phyloP scores from a whole-genome alignment of 2,113 vertebrate species.

The Cervus canadensis region DNA sequence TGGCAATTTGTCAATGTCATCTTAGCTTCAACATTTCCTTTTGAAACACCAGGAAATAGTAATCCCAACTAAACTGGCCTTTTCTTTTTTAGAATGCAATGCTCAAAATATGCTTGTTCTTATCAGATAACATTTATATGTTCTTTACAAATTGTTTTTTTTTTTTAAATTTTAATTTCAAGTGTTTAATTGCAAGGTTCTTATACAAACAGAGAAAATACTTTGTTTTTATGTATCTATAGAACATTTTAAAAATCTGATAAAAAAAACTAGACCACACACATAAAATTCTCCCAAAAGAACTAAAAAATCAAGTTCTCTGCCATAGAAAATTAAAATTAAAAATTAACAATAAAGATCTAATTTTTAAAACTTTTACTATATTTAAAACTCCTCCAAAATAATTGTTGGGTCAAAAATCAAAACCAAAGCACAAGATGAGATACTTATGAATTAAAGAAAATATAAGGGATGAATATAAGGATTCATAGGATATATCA shows the following conservation, averaged over 20 bases:
- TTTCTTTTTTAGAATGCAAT: slow-evolving; percentile 78
- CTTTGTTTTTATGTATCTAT: background rate
- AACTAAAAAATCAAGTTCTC: background rate
- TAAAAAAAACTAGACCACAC: background rate
- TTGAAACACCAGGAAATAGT: slow-evolving; percentile 90
- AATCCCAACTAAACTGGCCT: slow-evolving; percentile 92
- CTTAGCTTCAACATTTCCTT: slow-evolving; percentile 86
- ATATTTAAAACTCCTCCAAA: background rate
- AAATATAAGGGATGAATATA: background rate
- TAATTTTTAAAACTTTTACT: background rate
- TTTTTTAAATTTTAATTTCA: background rate
- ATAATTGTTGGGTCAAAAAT: background rate
- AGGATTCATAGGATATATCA: background rate
- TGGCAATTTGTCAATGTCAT: slow-evolving; percentile 98
- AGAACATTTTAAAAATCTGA: background rate
- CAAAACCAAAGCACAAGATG: background rate
- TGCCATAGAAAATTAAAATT: background rate
- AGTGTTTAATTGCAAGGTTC: background rate
- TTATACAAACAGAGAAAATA: background rate
- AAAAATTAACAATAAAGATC: background rate
- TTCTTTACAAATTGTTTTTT: too few species aligned
- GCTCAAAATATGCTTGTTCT: slow-evolving; percentile 80
- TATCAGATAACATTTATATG: too few species aligned
- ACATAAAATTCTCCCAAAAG: background rate
- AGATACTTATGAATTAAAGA: background rate